These are phyloP conservation scores for Dicrurus megarhynchus DNA, from an alignment of 2,113 vertebrate genomes.

Conservation along the genomic window DNA sequence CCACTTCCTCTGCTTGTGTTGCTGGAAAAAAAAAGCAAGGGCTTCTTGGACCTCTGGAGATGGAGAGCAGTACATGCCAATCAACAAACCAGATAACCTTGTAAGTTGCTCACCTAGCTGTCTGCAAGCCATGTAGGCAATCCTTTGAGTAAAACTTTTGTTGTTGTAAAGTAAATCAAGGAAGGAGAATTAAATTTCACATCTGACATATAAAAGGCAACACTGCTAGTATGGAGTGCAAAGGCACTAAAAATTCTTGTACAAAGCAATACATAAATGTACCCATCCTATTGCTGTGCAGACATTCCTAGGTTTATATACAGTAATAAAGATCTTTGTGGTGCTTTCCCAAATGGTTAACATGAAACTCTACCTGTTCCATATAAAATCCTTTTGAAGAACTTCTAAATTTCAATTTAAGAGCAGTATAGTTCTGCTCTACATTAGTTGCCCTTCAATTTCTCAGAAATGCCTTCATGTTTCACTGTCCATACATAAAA, in stretches of 20 bases:
- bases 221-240: not conserved
- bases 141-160: not conserved
- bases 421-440: not conserved
- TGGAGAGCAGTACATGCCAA: not conserved
- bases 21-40: not conserved
- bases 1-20: not conserved
- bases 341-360: slow-evolving; percentile 5
- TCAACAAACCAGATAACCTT: not conserved
- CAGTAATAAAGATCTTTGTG: slow-evolving; percentile 10
- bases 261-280: not conserved
- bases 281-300: not conserved
- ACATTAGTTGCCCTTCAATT: not conserved
- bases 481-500: not conserved
- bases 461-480: not conserved
- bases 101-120: not conserved
- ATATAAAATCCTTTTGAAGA: slow-evolving; percentile 45
- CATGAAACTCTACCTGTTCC: slow-evolving; percentile 2
- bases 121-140: not conserved
- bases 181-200: not conserved
- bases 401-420: slow-evolving; percentile 8
- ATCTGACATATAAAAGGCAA: not conserved
- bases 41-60: not conserved
- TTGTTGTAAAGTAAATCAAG: not conserved
- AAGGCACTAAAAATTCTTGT: not conserved
- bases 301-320: not conserved